Evolutionary conservation across 1,140 invertebrate species (phyloP), one percentile per base, ranked within the genome.

Genomic region (Spodoptera litura): DNA sequence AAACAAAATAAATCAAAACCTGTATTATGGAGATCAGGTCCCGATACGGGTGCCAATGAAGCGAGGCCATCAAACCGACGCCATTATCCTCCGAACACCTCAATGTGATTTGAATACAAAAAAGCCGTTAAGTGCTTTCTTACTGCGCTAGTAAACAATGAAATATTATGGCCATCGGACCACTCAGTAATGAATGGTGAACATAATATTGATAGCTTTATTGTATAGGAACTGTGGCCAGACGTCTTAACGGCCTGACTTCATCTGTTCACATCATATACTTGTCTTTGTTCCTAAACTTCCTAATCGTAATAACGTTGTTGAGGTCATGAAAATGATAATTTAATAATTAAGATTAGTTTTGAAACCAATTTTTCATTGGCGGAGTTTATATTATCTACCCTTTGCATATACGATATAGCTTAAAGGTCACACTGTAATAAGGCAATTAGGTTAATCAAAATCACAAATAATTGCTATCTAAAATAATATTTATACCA

Each of bases 81-180:
- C 87, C 89, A 90, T 92, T 91, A 91, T 87, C 91, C 89, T 90
- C 88, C 78, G 78, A 8, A 52, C 74, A 56, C 49, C 78, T 68
- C 27, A 55, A 53, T 89, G 91, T 92, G 90, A 89, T 91, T 88
- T 89, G 91, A 92, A 93, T 93, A 91, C 84, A 58, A 85, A 90
- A 88, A 68, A 58, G 72, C 74, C 79, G 51, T 68, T 84, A 83
- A 87, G 80, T 87, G 85, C 87, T 90, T 88, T 87, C 85, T 87
- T 85, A 84, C 83, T 84, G 73, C 59, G 82, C 61, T 72, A 68
- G 81, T 82, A 81, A 82, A 81, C 76, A 83, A 84, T 81, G 77
- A 82, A 78, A 83, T 78, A 75, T 75, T 78, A 82, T 59, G 70
- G 76, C n/a, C 70, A 15, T 35, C 64, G 52, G 35, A 61, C 51